Evolutionary conservation across 2,797 vertebrate genomes (phyloP), one percentile per base, ranked within the genome.

Genomic region (Martes flavigula): DNA sequence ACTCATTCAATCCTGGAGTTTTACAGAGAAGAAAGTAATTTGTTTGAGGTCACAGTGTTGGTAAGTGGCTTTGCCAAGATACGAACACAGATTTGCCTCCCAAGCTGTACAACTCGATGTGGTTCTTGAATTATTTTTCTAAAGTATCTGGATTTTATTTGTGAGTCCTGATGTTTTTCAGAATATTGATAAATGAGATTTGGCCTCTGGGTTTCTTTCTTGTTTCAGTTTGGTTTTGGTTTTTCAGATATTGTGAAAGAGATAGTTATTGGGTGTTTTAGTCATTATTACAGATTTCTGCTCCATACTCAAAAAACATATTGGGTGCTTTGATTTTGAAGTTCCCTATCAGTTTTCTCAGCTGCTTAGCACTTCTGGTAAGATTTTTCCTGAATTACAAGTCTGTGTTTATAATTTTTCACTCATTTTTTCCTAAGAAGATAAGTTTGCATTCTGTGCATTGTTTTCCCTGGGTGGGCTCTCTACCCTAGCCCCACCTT

Each of bases 131-230:
- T 84, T 95, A 58, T 93, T 96, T 86, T 92, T 92, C n/a, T 73
- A 66, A 92, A 56, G 30, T 94, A 10, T 94, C 86, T 91, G 40
- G 30, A 91, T 95, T 88, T 93, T 89, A 73, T 72, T 94, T 96
- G 48, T 12, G 27, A 94, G 7, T 73, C 82, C 32, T 38, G 7
- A 91, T 27, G 35, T 40, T 96, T 96, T 95, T 89, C 20, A 82
- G 7, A 89, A 73, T 87, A 77, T 90, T 87, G 48, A 14, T 89
- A 93, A 96, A 70, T 75, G 87, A 38, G 32, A 62, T 79, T 91
- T 89, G 58, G 38, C 25, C 40, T 93, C 51, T 90, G 58, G n/a
- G 38, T 46, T 62, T 46, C n/a, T 27, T 20, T 35, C 62, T 77
- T 77, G 2, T 46, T 77, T 77, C 1, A 4, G 43, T 75, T 73